Evolutionary conservation across 2,888 invertebrate species (phyloP), one percentile per base, ranked within the genome.

Genomic region (Branchellion lobata): DNA sequence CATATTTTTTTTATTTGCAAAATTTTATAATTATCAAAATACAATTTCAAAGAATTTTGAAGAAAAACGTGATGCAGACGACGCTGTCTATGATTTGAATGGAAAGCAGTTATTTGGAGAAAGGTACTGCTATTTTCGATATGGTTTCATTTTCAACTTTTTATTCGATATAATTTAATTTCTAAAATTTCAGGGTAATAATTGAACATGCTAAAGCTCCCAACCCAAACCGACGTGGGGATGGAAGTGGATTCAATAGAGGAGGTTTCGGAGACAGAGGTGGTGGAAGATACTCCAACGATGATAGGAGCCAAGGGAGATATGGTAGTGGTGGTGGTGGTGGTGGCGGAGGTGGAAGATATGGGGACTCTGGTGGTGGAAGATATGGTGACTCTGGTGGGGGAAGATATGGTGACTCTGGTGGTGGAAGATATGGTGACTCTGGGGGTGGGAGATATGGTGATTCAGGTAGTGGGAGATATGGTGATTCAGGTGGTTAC

Each of bases 51-150:
- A 83, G 96, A 97, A 97, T 90, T 97, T 97, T 89, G 96, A 97
- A 88, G 96, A 96, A 88, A 92, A 95, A 82, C 91, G 96, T 88
- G 97, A 97, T 90, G 97, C 97, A 74, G 97, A 98, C 89, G 98
- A 99, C 90, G 98, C 98, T 3, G 96, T 96, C 0, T 96, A 98
- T 89, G 98, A 98, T 88, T 89, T 98, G 84, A 97, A 98, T 89
- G 98, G 98, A 69, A 96, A 95, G 89, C 96, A 97, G 86, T 90
- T 98, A 83, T 90, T 96, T 81, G 96, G 97, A 31, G 97, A 97
- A 91, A 80, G 80, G 80, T 77, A 27, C 8, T 21, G 29, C 14
- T 65, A n/a, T 8, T 1, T 73, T n/a, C 18, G 27, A 36, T 11
- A 0, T 61, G 24, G 18, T 31, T 18, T 27, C 21, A 31, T 68